Base-by-base conservation (phyloP, 2,888 invertebrate species). In the Dryadula phaetusa region DNA sequence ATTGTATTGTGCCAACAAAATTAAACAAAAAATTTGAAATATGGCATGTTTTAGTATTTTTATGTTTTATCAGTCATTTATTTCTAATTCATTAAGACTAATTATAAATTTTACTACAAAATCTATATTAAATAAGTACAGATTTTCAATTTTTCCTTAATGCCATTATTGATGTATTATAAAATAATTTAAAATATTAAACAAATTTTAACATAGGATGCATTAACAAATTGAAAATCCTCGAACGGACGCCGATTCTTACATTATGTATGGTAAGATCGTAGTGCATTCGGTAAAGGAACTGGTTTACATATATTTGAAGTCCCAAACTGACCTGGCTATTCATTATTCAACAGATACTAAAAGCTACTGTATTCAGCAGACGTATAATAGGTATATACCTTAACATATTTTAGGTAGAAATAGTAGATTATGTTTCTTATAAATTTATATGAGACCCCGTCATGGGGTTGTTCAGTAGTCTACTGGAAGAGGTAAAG, bases 301-400 rank as follows among this genome's bases (percentile, higher is more conserved):
- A 37, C 68, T 65, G 76, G 77, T 78, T 78, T 78, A 77, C 78
- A 78, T 78, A 78, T 75, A 76, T 78, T 78, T 77, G 75, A 74
- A 77, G 73, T 75, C 78, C 75, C 77, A 69, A 75, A 75, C 76
- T 79, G 77, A 76, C 77, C 78, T 72, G 76, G 56, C 56, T 72
- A 76, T 79, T 75, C 73, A 78, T 77, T 77, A 76, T 77, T 79
- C 77, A 77, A 66, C 64, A 74, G 70, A 70, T 71, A 69, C 73
- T 75, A 58, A 40, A 65, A 68, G 71, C 67, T 65, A 62, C 64
- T 70, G 67, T 64, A 53, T 47, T 40, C 49, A 42, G 40, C 8
- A 37, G 37, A 58, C 40, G 18, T n/a, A n/a, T n/a, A n/a, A n/a
- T n/a, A n/a, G n/a, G 10, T 47, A 44, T 37, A 25, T n/a, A 62